Evolutionary conservation across 2,113 vertebrate genomes (phyloP), one percentile per base, ranked within the genome.

Genomic region (Caloenas nicobarica): DNA sequence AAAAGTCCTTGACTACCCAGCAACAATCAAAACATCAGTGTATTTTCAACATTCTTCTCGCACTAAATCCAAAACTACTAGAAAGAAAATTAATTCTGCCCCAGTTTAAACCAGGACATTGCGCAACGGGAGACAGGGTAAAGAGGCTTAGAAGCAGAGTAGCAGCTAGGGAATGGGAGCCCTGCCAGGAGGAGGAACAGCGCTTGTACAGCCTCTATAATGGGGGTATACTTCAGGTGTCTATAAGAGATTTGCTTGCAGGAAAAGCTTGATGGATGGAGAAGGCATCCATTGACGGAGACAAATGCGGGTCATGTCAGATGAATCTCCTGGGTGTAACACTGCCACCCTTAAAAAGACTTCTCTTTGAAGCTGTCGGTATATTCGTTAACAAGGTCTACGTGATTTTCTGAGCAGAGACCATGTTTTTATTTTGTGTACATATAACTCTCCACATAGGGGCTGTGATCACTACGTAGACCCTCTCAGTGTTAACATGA

Each of bases 401-500:
- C 24, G 16, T 9, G 6, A 14, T 54, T 68, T 68, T 42, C 60
- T 66, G 44, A 76, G 60, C 40, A 77, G 34, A 61, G 10, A 65
- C 5, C 22, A 23, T 33, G 17, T 17, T 85, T 73, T 60, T 53
- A 56, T 70, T 90, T 70, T 61, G 16, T 80, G 17, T 40, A 19
- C 46, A 17, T 51, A 14, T 12, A 82, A 51, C 25, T 46, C 31
- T 17, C 34, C 62, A n/a, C 36, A 42, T 14, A 38, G 25, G 44
- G 13, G 15, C 66, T 31, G 25, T 56, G 19, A 65, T 25, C 29
- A 16, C 24, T 46, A 48, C 5, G 23, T 64, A 58, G 40, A 25
- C 24, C 16, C 10, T 44, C 8, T 70, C 0, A 0, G 24, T 29
- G 13, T 51, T 60, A 36, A 34, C 16, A 1, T 11, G 66, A 34